These are phyloP conservation scores for Neoarius graeffei DNA, from an alignment of 2,113 vertebrate species.

Conservation along the genomic window DNA sequence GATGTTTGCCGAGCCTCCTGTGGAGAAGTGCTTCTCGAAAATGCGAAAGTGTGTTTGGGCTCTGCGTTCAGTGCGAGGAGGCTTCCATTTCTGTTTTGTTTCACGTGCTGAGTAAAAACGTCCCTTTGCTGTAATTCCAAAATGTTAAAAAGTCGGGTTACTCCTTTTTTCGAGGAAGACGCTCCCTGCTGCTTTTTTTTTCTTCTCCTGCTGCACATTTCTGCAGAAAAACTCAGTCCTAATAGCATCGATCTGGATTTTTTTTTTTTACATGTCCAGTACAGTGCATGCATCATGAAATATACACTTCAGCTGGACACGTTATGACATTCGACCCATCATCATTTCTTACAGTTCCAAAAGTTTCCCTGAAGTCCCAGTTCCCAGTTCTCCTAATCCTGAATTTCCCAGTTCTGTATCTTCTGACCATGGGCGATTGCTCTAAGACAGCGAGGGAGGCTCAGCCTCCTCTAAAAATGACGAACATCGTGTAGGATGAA, in stretches of 20 bases:
- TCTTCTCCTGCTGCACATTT: not conserved
- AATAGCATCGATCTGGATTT: not conserved
- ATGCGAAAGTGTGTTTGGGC: constrained; percentile 13
- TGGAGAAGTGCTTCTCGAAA: not conserved
- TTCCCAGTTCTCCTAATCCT: not conserved
- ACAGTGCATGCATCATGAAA: not conserved
- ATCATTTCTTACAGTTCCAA: not conserved
- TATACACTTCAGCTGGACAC: not conserved
- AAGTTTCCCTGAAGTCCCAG: not conserved
- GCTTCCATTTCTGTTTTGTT: constrained; percentile 50
- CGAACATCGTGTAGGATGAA: too few relatives aligned
- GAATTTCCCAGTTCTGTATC: not conserved
- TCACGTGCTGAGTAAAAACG: constrained; percentile 52
- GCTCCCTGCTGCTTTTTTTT: constrained; percentile 16
- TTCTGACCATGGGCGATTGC: too few relatives aligned
- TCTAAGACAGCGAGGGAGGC: too few relatives aligned
- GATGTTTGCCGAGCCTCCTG: constrained; percentile 16
- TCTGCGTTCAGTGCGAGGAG: constrained; percentile 5
- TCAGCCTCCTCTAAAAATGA: too few relatives aligned
- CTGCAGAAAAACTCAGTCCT: not conserved
- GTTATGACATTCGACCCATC: not conserved
- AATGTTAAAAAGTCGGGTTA: constrained; percentile 45
- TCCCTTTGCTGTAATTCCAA: constrained; percentile 56
- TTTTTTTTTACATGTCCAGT: not conserved
- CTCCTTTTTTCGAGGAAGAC: constrained; percentile 48